Base-by-base conservation (phyloP, 2,888 invertebrate species). In the Watsonalla binaria region DNA sequence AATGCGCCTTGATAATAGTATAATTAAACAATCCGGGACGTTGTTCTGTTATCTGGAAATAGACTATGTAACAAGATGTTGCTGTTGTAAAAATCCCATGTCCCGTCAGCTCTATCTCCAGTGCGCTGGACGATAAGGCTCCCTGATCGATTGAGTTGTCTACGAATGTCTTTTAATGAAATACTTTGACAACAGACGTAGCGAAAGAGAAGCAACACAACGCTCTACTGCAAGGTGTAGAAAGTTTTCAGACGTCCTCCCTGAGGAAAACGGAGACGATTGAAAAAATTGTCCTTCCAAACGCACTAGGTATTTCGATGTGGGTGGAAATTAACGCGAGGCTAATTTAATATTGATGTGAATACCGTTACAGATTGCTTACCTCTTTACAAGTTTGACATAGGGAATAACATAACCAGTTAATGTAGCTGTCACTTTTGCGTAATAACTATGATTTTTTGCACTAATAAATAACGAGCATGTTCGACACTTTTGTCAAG, bases 271-370 rank as follows among this genome's bases (percentile, higher is more conserved):
- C 95, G 51, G 93, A 95, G 76, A 96, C 96, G 57, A 91, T 93
- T 77, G 96, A 96, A 92, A 97, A 96, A 92, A 93, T 94, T 74
- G 92, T 96, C 64, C 93, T 97, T 73, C 97, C 96, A 56, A 96
- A 95, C 75, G 95, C 96, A 75, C 92, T 96, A 95, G 96, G 96
- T 96, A 93, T 76, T 74, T 60, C 11, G 53, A 59, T 68, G 68
- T 68, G 71, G 70, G 67, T 71, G 70, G 61, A 61, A 49, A 66
- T 63, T 69, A 66, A 61, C 66, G 71, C 58, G 62, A 62, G 58
- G 49, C 45, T 53, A 54, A 52, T 49, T 11, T 11, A 58, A 56
- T 63, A 58, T 65, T 66, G 66, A 70, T 65, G 37, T 63, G 37
- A 48, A 53, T 47, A 53, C 51, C 53, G 51, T 54, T 53, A 59